Percentiles rank a stretch among this genome's conserved stretches.
These are phyloP conservation scores for Microhierax caerulescens DNA, from an alignment of 2,797 vertebrate species.

Conservation along the genomic window DNA sequence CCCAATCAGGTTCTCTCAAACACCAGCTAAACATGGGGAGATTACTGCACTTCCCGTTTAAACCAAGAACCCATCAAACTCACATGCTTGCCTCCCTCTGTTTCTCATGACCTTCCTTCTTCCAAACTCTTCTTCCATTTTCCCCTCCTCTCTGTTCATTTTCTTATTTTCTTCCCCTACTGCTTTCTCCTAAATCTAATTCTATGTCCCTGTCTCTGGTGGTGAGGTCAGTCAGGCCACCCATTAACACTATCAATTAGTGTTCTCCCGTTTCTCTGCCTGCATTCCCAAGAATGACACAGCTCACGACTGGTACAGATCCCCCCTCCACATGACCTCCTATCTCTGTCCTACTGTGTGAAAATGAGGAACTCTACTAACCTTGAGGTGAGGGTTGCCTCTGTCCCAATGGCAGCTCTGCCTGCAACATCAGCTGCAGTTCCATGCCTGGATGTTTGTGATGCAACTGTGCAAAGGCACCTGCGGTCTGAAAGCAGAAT, in stretches of 20 bases:
- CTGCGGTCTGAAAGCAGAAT: background rate
- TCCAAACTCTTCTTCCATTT: background rate
- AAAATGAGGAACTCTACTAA: background rate
- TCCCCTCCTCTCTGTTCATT: background rate
- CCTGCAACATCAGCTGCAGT: background rate
- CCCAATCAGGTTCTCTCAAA: conserved; percentile 64
- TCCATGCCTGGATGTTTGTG: background rate
- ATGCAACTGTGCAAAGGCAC: background rate
- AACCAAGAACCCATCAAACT: background rate
- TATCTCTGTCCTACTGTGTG: background rate
- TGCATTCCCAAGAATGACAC: background rate
- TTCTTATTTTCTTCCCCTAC: background rate
- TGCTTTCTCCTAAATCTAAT: background rate
- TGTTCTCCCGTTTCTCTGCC: background rate
- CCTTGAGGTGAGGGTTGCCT: background rate
- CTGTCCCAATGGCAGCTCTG: background rate
- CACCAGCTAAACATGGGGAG: background rate
- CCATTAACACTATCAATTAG: background rate
- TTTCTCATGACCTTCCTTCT: background rate
- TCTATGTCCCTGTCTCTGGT: background rate
- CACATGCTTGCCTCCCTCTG: background rate
- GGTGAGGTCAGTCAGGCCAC: background rate
- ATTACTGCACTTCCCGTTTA: background rate
- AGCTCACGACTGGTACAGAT: background rate
- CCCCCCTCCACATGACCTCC: background rate